Conservation (phyloP, 2,888 invertebrate species). For the Hofmannophila pseudospretella region DNA sequence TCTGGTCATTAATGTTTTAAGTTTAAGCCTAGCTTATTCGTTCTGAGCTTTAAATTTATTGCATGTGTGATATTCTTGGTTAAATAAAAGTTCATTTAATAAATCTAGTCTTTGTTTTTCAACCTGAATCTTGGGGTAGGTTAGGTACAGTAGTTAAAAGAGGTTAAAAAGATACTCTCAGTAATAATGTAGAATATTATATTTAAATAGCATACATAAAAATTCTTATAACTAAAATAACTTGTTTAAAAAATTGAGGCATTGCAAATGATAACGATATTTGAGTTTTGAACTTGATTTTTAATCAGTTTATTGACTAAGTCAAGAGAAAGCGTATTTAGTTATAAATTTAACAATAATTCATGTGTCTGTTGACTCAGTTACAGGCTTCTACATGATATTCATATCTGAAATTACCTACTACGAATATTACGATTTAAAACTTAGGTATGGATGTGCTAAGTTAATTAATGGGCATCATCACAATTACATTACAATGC, state of each 20-base stretch:
- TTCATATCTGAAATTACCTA: conserved; percentile 5
- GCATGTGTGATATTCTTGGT: conserved; percentile 45
- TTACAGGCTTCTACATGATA: too few relatives aligned
- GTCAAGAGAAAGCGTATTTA: too few relatives aligned
- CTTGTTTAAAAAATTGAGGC: conserved; percentile 4
- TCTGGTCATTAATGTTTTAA: conserved; percentile 69
- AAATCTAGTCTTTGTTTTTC: not conserved
- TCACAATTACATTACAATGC: not conserved
- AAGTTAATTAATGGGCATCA: not conserved
- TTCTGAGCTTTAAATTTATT: conserved; percentile 60
- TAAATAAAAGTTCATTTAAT: conserved; percentile 25
- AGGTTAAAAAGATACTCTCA: conserved; percentile 1
- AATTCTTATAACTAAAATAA: conserved; percentile 20
- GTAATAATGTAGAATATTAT: conserved; percentile 15
- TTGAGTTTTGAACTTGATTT: too few relatives aligned
- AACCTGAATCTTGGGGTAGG: not conserved
- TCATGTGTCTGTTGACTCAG: conserved; percentile 1
- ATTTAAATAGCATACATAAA: conserved; percentile 15
- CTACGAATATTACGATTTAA: too few relatives aligned
- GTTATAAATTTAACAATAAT: too few relatives aligned
- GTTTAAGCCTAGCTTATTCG: conserved; percentile 59
- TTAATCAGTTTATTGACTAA: too few relatives aligned
- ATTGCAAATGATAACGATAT: conserved; percentile 1
- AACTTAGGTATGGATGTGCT: not conserved
- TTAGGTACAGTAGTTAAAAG: too few relatives aligned